Percentiles rank a stretch among this genome's conserved stretches.
These are phyloP conservation scores for Tolmerus cingulatus DNA, from an alignment of 2,888 invertebrate species.

Conservation along the genomic window DNA sequence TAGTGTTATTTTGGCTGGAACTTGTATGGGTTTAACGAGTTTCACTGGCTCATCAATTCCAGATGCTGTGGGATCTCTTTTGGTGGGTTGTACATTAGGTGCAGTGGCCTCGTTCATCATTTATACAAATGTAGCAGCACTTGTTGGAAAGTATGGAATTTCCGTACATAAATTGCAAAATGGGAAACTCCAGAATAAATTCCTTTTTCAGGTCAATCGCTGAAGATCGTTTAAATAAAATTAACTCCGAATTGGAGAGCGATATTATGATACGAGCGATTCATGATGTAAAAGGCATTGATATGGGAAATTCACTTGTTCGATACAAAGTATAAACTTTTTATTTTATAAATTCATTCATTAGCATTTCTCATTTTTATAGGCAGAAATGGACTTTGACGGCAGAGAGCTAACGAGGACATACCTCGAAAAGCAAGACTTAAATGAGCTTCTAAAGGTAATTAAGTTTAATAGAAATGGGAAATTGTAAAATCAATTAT, in stretches of 20 bases:
- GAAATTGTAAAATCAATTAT: too few species aligned
- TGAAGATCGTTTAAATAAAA: conserved; percentile 82
- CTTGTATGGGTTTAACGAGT: conserved; percentile 87
- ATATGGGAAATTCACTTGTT: conserved; percentile 93
- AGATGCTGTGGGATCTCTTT: conserved; percentile 88
- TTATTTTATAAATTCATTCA: too few species aligned
- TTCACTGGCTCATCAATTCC: conserved; percentile 80
- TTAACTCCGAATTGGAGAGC: conserved; percentile 88
- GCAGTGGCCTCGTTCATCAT: conserved; percentile 94
- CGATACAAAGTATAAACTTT: conserved; percentile 79
- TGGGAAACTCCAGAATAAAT: not conserved
- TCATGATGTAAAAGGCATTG: conserved; percentile 98
- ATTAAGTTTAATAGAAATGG: not conserved
- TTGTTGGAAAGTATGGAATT: conserved; percentile 88
- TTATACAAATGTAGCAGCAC: conserved; percentile 89
- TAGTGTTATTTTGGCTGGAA: conserved; percentile 83
- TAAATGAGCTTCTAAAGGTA: conserved; percentile 80
- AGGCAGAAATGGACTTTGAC: conserved; percentile 97
- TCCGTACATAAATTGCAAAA: not conserved
- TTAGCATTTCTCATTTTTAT: conserved; percentile 46
- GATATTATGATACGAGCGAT: conserved; percentile 96
- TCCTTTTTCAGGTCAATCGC: conserved; percentile 78
- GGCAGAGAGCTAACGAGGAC: conserved; percentile 92
- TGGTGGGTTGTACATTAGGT: conserved; percentile 82
- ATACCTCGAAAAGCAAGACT: conserved; percentile 92